Base-by-base conservation (phyloP, 1,140 invertebrate species). In the Drosophila watanabei region DNA sequence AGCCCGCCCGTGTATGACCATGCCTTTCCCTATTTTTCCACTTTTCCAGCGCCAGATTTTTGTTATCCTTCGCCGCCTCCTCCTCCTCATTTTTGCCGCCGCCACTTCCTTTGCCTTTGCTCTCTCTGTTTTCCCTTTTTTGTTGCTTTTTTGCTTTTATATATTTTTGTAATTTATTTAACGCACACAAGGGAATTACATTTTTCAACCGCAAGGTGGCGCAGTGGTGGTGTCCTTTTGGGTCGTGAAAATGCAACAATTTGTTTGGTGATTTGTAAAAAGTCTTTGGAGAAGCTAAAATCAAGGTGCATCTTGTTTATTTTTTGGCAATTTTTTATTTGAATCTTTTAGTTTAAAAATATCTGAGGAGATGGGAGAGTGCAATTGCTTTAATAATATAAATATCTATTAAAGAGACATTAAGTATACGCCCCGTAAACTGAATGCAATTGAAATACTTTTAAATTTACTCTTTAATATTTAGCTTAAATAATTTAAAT, bases 81-180 rank as follows among this genome's bases (percentile, higher is more conserved):
- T 1, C 24, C 30, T 49, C 30, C 41, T 59, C 30, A 18, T n/a
- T 71, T 72, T 49, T 9, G n/a, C 35, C 39, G 6, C 20, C 13
- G 51, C 24, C 13, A 32, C 20, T 64, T 20, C 37, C 20, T 18
- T 65, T 60, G 33, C 54, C 52, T 59, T 18, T 60, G 8, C 54
- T 30, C 20, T 41, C 54, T 30, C 20, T 41, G 30, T 49, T 49
- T 71, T 57, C 32, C 37, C 10, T 24, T 49, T 48, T 33, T 69
- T 43, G 30, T 4, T 70, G n/a, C n/a, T 24, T 24, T 24, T 24
- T 24, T 24, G 24, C 24, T 24, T 24, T 24, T 24, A 24, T 54
- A 51, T 41, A 51, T 70, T 68, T 70, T 69, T 56, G 37, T 45
- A 72, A 71, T 72, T 71, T 72, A 71, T 71, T 72, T 69, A 69